phyloP scores from a whole-genome alignment of 2,113 vertebrate species.

The Furnarius figulus region DNA sequence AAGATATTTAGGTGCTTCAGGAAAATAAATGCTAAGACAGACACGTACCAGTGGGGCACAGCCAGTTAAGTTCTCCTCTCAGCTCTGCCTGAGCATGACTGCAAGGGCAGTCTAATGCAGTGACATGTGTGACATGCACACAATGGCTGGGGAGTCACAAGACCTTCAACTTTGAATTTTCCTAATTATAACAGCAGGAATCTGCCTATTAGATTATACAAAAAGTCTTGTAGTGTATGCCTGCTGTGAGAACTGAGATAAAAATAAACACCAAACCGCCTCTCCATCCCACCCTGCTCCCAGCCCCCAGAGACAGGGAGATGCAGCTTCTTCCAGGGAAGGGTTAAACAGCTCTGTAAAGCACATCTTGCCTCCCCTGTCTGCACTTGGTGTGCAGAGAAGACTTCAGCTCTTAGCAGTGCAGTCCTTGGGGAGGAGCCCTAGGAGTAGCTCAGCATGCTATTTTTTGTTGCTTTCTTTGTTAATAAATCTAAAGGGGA shows the following conservation, averaged over 20 bases:
- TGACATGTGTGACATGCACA: background rate
- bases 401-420: background rate
- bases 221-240: background rate
- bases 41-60: background rate
- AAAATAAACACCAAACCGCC: background rate
- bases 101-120: background rate
- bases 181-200: background rate
- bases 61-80: background rate
- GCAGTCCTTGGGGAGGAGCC: background rate
- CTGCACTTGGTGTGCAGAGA: background rate
- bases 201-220: background rate
- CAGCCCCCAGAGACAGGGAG: background rate
- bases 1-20: background rate
- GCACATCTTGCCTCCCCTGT: background rate
- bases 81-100: background rate
- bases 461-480: slow-evolving; percentile 15
- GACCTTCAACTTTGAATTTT: background rate
- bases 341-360: background rate
- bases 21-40: background rate
- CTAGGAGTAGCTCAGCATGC: background rate
- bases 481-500: slow-evolving; percentile 20
- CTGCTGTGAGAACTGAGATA: background rate
- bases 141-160: background rate
- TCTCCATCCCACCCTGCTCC: background rate
- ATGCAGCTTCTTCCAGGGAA: background rate